Percentiles rank a stretch among this genome's conserved stretches.
These are phyloP conservation scores for Rissa tridactyla DNA, from an alignment of 2,113 vertebrate genomes.

Conservation along the genomic window DNA sequence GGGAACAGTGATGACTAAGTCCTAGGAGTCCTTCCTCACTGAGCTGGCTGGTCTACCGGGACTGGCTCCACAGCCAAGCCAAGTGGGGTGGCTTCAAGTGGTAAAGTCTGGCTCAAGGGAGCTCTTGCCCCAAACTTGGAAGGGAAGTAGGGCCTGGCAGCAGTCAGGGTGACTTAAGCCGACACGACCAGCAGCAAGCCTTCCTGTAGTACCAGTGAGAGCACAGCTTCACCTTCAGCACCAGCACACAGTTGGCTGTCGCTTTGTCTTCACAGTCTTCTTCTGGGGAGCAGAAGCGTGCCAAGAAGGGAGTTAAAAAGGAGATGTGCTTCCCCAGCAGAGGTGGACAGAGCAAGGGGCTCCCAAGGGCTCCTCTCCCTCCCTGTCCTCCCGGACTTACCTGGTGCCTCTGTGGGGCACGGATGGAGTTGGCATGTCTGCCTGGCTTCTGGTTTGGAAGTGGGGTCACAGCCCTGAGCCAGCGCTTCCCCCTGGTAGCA, in stretches of 20 bases:
- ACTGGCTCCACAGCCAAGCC: not conserved
- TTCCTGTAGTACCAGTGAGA: constrained; percentile 87
- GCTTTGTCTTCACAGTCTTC: constrained; percentile 81
- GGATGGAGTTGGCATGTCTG: constrained; percentile 77
- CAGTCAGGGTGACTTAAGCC: constrained; percentile 32
- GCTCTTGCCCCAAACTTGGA: not conserved
- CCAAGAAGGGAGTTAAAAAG: not conserved
- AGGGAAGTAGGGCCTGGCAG: not conserved
- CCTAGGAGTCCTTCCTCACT: not conserved
- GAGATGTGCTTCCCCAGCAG: not conserved
- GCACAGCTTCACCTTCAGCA: constrained; percentile 85
- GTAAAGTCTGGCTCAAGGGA: not conserved
- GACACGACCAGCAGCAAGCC: constrained; percentile 84
- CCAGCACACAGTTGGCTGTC: constrained; percentile 79
- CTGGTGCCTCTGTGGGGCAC: constrained; percentile 77
- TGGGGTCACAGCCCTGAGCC: constrained; percentile 79
- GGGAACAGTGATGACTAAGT: not conserved
- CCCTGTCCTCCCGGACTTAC: constrained; percentile 17
- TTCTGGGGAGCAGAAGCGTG: constrained; percentile 48
- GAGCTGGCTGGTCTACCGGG: not conserved
- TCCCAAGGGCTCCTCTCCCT: not conserved
- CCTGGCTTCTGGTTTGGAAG: constrained; percentile 76
- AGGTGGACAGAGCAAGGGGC: not conserved
- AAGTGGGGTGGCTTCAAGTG: not conserved
- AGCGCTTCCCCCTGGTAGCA: constrained; percentile 82